Conservation (phyloP, 1,140 invertebrate genomes). For the Paraescarpia echinospica region DNA sequence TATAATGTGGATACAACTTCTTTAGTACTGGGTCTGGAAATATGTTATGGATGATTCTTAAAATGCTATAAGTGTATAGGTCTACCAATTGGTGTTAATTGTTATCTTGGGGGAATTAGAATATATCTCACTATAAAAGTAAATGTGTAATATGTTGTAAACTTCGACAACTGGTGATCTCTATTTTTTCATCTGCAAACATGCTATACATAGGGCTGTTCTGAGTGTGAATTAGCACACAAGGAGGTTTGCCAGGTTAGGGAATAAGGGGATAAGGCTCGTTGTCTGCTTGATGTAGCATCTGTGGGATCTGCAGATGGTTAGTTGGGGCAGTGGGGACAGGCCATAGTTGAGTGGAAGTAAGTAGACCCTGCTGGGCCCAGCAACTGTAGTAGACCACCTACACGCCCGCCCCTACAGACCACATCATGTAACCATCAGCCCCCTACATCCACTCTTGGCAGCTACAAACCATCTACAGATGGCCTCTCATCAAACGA, state of each 20-base stretch:
- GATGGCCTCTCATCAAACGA: neutral
- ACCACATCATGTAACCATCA: neutral
- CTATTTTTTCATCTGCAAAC: too few species aligned
- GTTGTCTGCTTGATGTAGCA: neutral
- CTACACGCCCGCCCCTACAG: neutral
- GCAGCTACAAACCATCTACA: neutral
- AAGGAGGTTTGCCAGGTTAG: neutral
- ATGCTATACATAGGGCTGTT: neutral
- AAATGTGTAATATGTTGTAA: too few species aligned
- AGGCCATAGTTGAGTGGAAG: neutral
- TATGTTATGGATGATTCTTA: too few species aligned
- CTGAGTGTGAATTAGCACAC: neutral
- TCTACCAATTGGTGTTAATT: too few species aligned
- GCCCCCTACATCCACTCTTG: neutral
- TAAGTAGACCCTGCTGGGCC: neutral
- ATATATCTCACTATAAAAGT: too few species aligned
- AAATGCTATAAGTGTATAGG: too few species aligned
- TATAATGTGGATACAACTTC: too few species aligned
- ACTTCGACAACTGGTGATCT: too few species aligned
- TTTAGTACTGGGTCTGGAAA: too few species aligned
- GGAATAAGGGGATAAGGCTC: neutral
- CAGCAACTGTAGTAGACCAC: neutral
- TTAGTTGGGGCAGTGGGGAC: neutral
- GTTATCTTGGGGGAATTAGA: too few species aligned
- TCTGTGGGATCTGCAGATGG: neutral